Conservation (phyloP, 2,888 invertebrate species). For the Schizotus pectinicornis region DNA sequence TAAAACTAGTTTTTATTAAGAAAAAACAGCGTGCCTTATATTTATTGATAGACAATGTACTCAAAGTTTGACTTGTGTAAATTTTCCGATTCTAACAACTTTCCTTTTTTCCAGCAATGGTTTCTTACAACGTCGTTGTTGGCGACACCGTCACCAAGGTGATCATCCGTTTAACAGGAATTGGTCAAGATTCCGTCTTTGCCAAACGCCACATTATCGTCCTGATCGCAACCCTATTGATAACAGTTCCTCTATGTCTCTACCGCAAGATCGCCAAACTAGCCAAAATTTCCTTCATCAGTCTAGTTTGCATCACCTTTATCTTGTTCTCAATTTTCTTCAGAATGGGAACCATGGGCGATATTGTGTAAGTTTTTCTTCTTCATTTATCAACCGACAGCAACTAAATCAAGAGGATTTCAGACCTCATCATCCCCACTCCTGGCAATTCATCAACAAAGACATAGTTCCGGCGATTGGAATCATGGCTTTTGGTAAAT, state of each 20-base stretch:
- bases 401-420: slow-evolving; percentile 33
- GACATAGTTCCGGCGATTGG: slow-evolving; percentile 80
- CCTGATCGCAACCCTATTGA: slow-evolving; percentile 72
- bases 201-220: slow-evolving; percentile 73
- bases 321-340: slow-evolving; percentile 72
- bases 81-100: neutral
- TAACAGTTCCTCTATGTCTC: slow-evolving; percentile 80
- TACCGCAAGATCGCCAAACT: slow-evolving; percentile 76
- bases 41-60: no score
- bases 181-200: slow-evolving; percentile 62
- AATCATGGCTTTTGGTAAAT: slow-evolving; percentile 82
- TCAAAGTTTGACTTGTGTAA: no score
- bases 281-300: slow-evolving; percentile 72
- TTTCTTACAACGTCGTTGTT: slow-evolving; percentile 86
- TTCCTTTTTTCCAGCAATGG: slow-evolving; percentile 71
- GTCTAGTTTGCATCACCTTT: slow-evolving; percentile 74
- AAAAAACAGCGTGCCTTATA: no score
- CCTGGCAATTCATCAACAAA: slow-evolving; percentile 75
- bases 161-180: slow-evolving; percentile 71
- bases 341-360: slow-evolving; percentile 64
- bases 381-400: neutral
- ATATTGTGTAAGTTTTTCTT: slow-evolving; percentile 67
- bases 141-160: slow-evolving; percentile 87
- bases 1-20: no score
- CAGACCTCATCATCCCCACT: slow-evolving; percentile 69